A percentile compares a stretch with the other conserved stretches of the same genome.
Evolutionary conservation across 2,113 vertebrate genomes (phyloP).

Genomic region (Muntiacus muntjak): DNA sequence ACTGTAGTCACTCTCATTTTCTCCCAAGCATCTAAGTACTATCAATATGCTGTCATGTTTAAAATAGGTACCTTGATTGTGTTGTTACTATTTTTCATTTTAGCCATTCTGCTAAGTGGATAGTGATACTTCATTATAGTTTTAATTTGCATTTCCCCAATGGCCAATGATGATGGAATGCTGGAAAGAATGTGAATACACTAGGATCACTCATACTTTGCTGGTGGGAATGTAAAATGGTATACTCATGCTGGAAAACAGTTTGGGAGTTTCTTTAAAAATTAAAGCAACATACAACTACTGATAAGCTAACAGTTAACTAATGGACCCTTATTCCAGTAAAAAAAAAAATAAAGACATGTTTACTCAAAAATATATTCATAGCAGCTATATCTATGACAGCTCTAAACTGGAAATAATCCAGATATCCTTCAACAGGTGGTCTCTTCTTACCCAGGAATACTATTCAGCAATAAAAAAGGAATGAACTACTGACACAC

Average conservation of each 20-base stretch:
- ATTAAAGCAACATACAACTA: neutral
- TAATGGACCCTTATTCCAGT: neutral
- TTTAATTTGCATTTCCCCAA: neutral
- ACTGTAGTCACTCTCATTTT: neutral
- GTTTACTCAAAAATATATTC: neutral
- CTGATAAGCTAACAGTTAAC: neutral
- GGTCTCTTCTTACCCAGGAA: neutral
- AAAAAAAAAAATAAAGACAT: neutral
- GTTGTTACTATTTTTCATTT: neutral
- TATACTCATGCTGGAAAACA: neutral
- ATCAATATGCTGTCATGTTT: neutral
- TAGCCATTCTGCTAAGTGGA: neutral
- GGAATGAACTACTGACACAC: neutral
- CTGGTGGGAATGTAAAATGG: neutral
- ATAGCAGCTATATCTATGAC: neutral
- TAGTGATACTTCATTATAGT: neutral
- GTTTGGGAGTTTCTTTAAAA: neutral
- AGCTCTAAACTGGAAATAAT: neutral
- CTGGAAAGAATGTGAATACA: neutral
- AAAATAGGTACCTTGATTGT: neutral
- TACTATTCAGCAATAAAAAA: neutral
- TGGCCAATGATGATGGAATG: neutral
- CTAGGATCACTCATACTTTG: neutral
- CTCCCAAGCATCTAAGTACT: neutral
- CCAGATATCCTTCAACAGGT: neutral